Evolutionary conservation across 2,113 vertebrate species (phyloP).

Genomic region (Eulemur macaco): DNA sequence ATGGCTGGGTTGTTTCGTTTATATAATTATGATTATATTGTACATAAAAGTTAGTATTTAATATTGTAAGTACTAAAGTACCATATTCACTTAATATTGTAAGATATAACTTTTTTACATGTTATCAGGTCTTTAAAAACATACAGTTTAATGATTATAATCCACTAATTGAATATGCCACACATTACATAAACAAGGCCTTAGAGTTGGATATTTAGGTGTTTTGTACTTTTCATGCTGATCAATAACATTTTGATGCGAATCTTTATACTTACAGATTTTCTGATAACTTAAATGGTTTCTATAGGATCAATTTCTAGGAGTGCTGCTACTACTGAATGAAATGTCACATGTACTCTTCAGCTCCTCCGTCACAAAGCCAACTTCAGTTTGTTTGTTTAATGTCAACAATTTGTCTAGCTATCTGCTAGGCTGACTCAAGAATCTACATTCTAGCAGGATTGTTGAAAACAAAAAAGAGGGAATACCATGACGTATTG

Average conservation of each 20-base stretch:
- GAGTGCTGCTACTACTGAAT: not conserved
- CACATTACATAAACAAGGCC: not conserved
- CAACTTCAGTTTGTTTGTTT: not conserved
- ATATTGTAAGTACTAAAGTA: not conserved
- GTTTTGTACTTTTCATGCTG: not conserved
- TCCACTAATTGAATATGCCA: not conserved
- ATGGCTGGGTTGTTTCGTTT: not conserved
- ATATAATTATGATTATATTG: not conserved
- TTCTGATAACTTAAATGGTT: not conserved
- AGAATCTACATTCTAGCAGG: not conserved
- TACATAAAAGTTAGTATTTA: not conserved
- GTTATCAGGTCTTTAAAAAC: not conserved
- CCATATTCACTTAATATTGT: not conserved
- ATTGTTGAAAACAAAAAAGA: not conserved
- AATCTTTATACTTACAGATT: not conserved
- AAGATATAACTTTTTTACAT: not conserved
- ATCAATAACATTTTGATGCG: slow-evolving; percentile 26
- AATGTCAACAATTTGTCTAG: not conserved
- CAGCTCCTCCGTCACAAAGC: not conserved
- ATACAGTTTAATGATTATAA: not conserved
- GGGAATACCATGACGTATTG: not conserved
- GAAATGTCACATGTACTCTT: not conserved
- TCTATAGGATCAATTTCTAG: not conserved
- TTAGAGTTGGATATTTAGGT: not conserved
- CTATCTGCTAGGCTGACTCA: not conserved